Conservation (phyloP, 2,888 invertebrate genomes). For the Hydrotaea diabolus region DNA sequence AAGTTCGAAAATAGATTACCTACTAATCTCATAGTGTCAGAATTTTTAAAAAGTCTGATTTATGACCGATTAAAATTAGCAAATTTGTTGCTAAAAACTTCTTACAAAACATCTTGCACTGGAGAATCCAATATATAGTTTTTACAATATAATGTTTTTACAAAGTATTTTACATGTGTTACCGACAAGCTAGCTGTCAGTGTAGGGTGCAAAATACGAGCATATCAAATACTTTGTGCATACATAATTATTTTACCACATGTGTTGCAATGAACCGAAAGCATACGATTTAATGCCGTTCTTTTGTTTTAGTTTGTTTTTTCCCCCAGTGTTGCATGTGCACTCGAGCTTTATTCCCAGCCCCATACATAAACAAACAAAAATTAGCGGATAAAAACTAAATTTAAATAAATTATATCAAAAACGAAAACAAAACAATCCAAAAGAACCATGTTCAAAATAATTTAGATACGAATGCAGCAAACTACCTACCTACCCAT, state of each 20-base stretch:
- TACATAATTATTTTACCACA: constrained; percentile 24
- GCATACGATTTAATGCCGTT: neutral
- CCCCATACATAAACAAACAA: constrained; percentile 24
- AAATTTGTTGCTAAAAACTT: no score
- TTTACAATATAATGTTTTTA: no score
- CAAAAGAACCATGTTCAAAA: neutral
- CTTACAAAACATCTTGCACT: no score
- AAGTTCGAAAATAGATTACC: no score
- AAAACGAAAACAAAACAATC: neutral
- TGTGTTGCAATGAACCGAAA: constrained; percentile 25
- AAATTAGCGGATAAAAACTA: constrained; percentile 17
- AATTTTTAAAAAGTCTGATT: no score
- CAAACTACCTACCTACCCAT: neutral
- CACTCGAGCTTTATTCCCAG: constrained; percentile 21
- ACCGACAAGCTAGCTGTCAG: no score
- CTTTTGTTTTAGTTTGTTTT: neutral
- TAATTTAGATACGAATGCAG: neutral
- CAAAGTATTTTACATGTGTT: no score
- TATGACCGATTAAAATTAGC: no score
- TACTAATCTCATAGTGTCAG: no score
- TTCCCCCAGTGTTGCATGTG: constrained; percentile 8
- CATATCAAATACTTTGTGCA: constrained; percentile 3
- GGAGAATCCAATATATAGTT: no score
- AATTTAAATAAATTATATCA: constrained; percentile 24
- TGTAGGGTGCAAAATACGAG: constrained; percentile 8